Evolutionary conservation across 2,888 invertebrate species (phyloP).

Genomic region (Tenthredo mesomela): DNA sequence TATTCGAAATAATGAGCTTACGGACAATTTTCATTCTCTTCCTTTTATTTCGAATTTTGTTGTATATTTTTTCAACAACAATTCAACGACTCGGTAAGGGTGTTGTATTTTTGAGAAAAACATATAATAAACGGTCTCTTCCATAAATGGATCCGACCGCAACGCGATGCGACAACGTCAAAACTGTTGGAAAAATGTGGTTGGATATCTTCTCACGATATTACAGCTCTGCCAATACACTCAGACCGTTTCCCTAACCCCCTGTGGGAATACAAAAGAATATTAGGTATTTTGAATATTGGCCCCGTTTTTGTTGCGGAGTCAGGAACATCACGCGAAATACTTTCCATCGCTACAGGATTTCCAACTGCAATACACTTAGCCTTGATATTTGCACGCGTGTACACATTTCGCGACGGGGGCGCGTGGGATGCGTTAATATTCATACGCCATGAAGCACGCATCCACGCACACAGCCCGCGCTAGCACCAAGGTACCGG

Average conservation of each 20-base stretch:
- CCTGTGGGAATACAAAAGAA: constrained; percentile 64
- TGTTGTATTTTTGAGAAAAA: neutral
- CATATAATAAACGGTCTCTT: neutral
- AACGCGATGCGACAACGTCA: constrained; percentile 24
- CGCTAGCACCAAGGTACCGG: constrained; percentile 58
- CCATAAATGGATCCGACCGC: neutral
- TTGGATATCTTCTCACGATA: constrained; percentile 41
- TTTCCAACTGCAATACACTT: constrained; percentile 69
- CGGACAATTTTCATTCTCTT: neutral
- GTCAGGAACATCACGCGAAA: constrained; percentile 40
- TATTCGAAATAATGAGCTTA: neutral
- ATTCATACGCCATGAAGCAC: constrained; percentile 71
- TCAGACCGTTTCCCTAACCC: constrained; percentile 54
- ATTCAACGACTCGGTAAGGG: neutral
- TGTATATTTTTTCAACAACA: neutral
- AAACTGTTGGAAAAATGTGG: constrained; percentile 25
- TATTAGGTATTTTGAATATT: constrained; percentile 74
- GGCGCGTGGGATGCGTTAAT: constrained; percentile 67
- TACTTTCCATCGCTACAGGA: constrained; percentile 57
- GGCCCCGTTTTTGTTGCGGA: constrained; percentile 57
- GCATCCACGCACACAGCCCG: constrained; percentile 54
- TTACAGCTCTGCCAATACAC: constrained; percentile 59
- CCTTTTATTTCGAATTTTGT: neutral
- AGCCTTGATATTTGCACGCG: constrained; percentile 65
- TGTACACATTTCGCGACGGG: constrained; percentile 62